phyloP scores from a whole-genome alignment of 2,113 vertebrate genomes.

The Zosterops lateralis region DNA sequence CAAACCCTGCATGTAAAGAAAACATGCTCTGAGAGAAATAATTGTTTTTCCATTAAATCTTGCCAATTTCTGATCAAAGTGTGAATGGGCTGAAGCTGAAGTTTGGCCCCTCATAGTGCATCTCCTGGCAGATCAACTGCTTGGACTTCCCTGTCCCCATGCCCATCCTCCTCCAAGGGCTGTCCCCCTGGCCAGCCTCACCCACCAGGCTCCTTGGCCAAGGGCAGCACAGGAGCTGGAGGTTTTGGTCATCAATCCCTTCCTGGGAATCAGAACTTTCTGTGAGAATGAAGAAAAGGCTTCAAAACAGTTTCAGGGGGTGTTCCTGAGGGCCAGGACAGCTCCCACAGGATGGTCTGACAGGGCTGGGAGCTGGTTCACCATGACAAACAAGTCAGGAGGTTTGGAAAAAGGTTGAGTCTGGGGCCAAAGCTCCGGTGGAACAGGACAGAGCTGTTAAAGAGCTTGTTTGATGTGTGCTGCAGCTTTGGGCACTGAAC shows the following conservation, averaged over 20 bases:
- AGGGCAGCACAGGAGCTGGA: background rate
- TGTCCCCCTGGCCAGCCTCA: background rate
- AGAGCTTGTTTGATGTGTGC: background rate
- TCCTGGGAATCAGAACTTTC: background rate
- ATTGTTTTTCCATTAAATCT: background rate
- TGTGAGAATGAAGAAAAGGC: background rate
- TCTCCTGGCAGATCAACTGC: background rate
- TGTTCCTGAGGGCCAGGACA: background rate
- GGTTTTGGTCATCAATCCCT: background rate
- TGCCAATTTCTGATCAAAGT: background rate
- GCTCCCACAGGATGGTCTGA: background rate
- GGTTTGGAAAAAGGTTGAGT: background rate
- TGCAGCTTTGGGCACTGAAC: background rate
- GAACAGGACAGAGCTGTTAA: background rate
- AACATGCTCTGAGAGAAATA: background rate
- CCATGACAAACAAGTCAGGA: accelerated
- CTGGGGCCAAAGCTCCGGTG: background rate
- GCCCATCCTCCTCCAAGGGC: background rate
- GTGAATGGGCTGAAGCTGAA: background rate
- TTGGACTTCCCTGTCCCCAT: background rate
- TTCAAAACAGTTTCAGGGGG: background rate
- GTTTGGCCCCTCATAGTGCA: background rate
- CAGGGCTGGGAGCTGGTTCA: background rate
- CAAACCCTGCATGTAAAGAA: background rate
- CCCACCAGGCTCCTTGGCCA: accelerated